Conservation (phyloP, 2,113 vertebrate species). For the Speoplatyrhinus poulsoni region DNA sequence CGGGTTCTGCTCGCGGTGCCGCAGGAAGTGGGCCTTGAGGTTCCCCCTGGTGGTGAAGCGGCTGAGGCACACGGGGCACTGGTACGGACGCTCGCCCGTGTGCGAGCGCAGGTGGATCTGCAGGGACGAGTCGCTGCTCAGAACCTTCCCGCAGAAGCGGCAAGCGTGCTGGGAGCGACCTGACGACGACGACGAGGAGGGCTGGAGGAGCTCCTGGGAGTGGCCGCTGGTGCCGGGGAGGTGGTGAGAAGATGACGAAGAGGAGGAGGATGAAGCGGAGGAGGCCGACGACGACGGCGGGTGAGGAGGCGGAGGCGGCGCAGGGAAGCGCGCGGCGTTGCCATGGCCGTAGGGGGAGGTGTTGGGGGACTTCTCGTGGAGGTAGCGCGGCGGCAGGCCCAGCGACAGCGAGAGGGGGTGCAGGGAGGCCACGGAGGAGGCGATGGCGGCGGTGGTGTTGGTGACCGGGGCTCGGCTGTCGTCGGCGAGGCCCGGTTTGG, state of each 20-base stretch:
- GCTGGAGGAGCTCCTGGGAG: slow-evolving; percentile 69
- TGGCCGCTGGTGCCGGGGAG: slow-evolving; percentile 38
- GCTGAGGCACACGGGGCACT: slow-evolving; percentile 90
- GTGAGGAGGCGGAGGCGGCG: slow-evolving; percentile 55
- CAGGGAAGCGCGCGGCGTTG: slow-evolving; percentile 60
- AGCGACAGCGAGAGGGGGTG: slow-evolving; percentile 75
- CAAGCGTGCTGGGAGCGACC: slow-evolving; percentile 82
- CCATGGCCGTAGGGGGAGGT: slow-evolving; percentile 64
- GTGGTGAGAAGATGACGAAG: slow-evolving; percentile 58
- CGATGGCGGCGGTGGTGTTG: slow-evolving; percentile 52
- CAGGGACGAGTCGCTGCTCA: slow-evolving; percentile 91
- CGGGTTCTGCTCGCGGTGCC: slow-evolving; percentile 89
- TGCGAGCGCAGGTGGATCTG: slow-evolving; percentile 93
- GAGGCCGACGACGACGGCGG: slow-evolving; percentile 58
- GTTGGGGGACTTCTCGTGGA: slow-evolving; percentile 82
- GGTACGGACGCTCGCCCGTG: slow-evolving; percentile 90
- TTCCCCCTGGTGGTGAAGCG: slow-evolving; percentile 93
- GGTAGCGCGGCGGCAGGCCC: slow-evolving; percentile 76
- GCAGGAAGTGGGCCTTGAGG: slow-evolving; percentile 91
- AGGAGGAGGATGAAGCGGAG: slow-evolving; percentile 53
- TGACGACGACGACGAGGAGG: slow-evolving; percentile 54
- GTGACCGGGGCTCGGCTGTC: slow-evolving; percentile 55
- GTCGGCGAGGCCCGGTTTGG: slow-evolving; percentile 65
- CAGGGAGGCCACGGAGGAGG: slow-evolving; percentile 67
- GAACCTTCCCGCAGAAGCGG: slow-evolving; percentile 88